Evolutionary conservation across 2,113 vertebrate genomes (phyloP).

Genomic region (Atrichornis clamosus): DNA sequence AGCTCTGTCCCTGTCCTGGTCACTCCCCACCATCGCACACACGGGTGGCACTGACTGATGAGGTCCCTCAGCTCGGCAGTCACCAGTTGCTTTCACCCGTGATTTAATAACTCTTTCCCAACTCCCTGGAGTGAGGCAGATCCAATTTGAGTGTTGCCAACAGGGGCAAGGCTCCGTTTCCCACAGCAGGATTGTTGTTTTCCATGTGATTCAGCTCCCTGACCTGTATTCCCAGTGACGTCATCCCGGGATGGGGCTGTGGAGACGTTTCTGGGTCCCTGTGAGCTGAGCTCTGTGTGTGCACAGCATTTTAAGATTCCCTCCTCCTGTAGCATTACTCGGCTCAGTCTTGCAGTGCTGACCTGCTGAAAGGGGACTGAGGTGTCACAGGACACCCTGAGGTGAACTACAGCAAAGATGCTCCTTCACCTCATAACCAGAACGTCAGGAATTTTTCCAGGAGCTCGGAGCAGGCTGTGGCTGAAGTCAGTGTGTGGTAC

Average conservation of each 20-base stretch:
- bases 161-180: background rate
- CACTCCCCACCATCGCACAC: background rate
- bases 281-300: background rate
- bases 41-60: background rate
- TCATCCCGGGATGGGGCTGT: background rate
- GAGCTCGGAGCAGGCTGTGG: background rate
- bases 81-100: background rate
- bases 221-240: background rate
- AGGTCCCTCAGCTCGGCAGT: background rate
- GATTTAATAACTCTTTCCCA: background rate
- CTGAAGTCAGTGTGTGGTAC: background rate
- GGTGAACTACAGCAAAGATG: background rate
- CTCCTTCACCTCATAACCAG: background rate
- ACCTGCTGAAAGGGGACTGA: background rate
- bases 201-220: constrained; percentile 14
- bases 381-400: background rate
- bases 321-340: background rate
- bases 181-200: background rate
- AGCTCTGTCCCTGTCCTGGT: background rate
- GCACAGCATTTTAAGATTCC: background rate
- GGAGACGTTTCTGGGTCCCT: background rate
- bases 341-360: background rate
- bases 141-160: background rate
- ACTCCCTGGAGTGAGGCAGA: background rate
- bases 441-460: background rate